Evolutionary conservation across 2,888 invertebrate species (phyloP), one percentile per base, ranked within the genome.

Genomic region (Coenonympha arcania): DNA sequence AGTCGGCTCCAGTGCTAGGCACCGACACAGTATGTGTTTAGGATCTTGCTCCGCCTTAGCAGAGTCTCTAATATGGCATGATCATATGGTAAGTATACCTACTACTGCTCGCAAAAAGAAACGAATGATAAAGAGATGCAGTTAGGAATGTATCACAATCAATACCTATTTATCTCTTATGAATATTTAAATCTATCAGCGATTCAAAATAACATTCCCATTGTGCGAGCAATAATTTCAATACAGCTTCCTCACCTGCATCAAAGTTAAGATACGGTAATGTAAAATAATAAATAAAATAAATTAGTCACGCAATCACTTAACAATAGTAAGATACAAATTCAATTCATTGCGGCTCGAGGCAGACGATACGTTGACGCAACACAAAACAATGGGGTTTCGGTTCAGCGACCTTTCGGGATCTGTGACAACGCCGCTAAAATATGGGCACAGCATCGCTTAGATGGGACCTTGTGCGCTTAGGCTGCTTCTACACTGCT

Each of bases 361-460:
- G 72, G 80, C 80, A 83, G 83, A 82, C 72, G 81, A 75, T 79
- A 70, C 71, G 76, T 73, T 85, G 81, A 81, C 79, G 85, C 83
- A 85, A 85, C 72, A 66, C 73, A 69, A 78, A 76, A 85, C 85
- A 85, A 85, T 84, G 74, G 81, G 73, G 72, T 77, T 77, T 76
- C 69, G 69, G 82, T 80, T 83, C 82, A 78, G 66, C 71, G 81
- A 84, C 85, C 84, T 84, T 79, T 79, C 64, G 68, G 72, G 73
- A 77, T 75, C 78, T 79, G 80, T 84, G 84, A 83, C 83, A 83
- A 76, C 76, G 80, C 67, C 66, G 76, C 73, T 73, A 80, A 83
- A 83, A 80, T 83, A 81, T 79, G 76, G 73, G 76, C 75, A 76
- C 73, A 76, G 69, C 67, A 67, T 66, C 69, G 68, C 65, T 71